Base-by-base conservation (phyloP, 2,888 invertebrate genomes). In the Mechanitis messenoides region DNA sequence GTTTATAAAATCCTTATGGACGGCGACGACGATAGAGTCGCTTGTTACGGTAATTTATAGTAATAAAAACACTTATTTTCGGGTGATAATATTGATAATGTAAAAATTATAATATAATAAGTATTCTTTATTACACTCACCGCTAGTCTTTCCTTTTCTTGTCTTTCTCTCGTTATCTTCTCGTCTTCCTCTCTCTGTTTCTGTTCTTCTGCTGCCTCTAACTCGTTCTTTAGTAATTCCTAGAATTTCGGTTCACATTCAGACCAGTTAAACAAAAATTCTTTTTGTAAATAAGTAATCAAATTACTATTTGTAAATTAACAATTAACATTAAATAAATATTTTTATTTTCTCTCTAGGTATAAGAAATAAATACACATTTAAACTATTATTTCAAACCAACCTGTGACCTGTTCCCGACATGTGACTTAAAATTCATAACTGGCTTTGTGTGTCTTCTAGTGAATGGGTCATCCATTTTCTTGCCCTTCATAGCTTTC, bases 401-500 rank as follows among this genome's bases (percentile, higher is more conserved):
- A 58, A 87, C 87, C 81, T 80, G 83, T 58, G 76, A 76, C 60
- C 84, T 73, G 60, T 77, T 75, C 42, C 79, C 71, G 64, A 35
- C 77, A 91, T 33, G 68, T 0, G 91, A 90, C 74, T 94, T 95
- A 78, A 94, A 96, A 71, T 94, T 94, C 96, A 96, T 96, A 62
- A 95, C 93, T 0, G 97, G 97, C 74, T 96, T 96, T 0, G 97
- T 97, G 69, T 95, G 95, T 64, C 97, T 91, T 64, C 98, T 87
- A 0, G 97, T 97, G 85, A 98, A 98, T 0, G 98, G 97, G 80
- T 98, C 97, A 67, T 96, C 96, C 0, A 92, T 91, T 72, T 94
- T 93, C 79, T 93, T 92, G 1, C 95, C 95, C 76, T 93, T 94
- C 72, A 92, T 95, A 5, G 94, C 94, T 73, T 92, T 91, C 12